Base-by-base conservation (phyloP, 2,888 invertebrate species). In the Lasiommata megera region DNA sequence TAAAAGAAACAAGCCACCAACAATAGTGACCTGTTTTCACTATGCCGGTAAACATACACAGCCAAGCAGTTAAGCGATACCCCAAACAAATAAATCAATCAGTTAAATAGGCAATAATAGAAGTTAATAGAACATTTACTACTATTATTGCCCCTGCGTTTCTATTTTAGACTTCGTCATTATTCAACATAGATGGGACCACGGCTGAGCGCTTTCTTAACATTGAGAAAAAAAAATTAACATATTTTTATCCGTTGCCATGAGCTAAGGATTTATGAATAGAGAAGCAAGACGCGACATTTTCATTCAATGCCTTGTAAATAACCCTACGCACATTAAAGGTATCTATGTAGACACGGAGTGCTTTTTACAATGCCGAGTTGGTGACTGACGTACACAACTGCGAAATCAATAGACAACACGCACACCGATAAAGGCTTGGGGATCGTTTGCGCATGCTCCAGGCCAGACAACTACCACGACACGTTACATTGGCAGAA, bases 311-410 rank as follows among this genome's bases (percentile, higher is more conserved):
- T 40, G 52, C 63, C 72, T 77, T 72, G 11, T 23, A 46, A 44
- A 29, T 46, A 84, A 79, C 72, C 67, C 74, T 76, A 79, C 75
- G 75, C 76, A 78, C 77, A 74, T 78, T 62, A 64, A 60, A 64
- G 67, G 31, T 34, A 37, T 28, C 12, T n/a, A 66, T 56, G 53
- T 50, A 46, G 59, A 56, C 70, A 72, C 70, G 68, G 67, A 70
- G 71, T 73, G 76, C 71, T 68, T 77, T 76, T 76, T 72, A 67
- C 57, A 52, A 70, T 72, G 70, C 75, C 71, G 73, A 75, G 73
- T 74, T 76, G 77, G 74, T 79, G 78, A 82, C 84, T 84, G 84
- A 87, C 87, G 82, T 88, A 85, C 82, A 87, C 83, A 82, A 71
- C 67, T 66, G 74, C 70, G 70, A 67, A 87, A 89, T 89, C 89